Percentiles rank a stretch among this genome's conserved stretches.
Conservation (phyloP, 2,888 invertebrate species). For the Lumbricus terrestris region DNA sequence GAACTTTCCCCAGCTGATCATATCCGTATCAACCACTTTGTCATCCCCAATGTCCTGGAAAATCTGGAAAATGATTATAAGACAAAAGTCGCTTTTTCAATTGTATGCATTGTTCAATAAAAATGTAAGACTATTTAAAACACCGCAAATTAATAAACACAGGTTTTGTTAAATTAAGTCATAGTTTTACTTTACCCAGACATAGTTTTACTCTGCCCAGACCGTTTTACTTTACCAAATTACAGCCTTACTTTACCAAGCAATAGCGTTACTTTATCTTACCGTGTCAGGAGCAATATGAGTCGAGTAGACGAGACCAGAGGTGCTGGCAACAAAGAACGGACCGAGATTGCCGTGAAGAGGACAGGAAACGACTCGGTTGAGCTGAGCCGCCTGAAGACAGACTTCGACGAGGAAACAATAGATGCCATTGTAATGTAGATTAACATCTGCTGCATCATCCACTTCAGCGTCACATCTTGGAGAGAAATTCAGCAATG, state of each 20-base stretch:
- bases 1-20: constrained; percentile 69
- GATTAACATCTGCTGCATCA: constrained; percentile 84
- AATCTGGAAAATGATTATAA: constrained; percentile 59
- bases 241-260: no score
- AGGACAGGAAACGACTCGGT: constrained; percentile 74
- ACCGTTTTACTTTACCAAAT: no score
- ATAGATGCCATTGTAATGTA: constrained; percentile 31
- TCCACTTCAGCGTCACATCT: constrained; percentile 74
- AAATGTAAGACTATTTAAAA: not conserved
- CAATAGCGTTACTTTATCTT: constrained; percentile 43
- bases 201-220: no score
- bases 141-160: not conserved
- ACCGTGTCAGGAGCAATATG: constrained; percentile 91
- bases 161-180: no score
- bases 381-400: constrained; percentile 80
- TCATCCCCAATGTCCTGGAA: constrained; percentile 84
- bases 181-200: no score
- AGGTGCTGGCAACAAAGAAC: constrained; percentile 43
- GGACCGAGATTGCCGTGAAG: constrained; percentile 73
- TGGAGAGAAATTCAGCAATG: not conserved
- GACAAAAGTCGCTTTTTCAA: not conserved
- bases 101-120: not conserved
- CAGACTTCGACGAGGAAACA: constrained; percentile 81
- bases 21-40: constrained; percentile 74
- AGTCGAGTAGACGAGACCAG: constrained; percentile 62